Base-by-base conservation (phyloP, 1,140 invertebrate species). In the Samia ricini region DNA sequence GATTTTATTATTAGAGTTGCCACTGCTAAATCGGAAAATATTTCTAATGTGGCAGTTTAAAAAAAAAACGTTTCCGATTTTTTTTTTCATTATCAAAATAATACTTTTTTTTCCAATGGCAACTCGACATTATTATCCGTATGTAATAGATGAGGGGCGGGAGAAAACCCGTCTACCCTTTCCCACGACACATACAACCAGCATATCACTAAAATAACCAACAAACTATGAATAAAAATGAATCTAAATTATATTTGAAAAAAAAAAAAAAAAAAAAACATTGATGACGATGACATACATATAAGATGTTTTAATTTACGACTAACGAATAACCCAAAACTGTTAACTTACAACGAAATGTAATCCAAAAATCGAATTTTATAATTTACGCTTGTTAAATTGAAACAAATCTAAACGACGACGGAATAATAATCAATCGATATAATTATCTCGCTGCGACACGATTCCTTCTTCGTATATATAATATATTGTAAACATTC, bases 301-400 rank as follows among this genome's bases (percentile, higher is more conserved):
- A n/a, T n/a, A 57, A 77, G 60, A 67, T 69, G 52, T 67, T 65
- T 63, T 59, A 63, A 68, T 66, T 71, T 71, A 70, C 74, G 73
- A 24, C 20, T 59, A 21, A 21, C 21, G 21, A 29, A 21, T 26
- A 26, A 22, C 19, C 33, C 12, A 64, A 20, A 48, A 12, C n/a
- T 42, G 33, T 42, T 42, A 51, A 74, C 69, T 77, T 72, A 65
- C 66, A n/a, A 67, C 52, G 66, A 77, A 81, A n/a, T 81, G 81
- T 76, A 79, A 83, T 79, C 78, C 77, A 71, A 79, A 79, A 42
- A 42, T 42, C n/a, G n/a, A n/a, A n/a, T n/a, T n/a, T n/a, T n/a
- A n/a, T 42, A 42, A 42, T 15, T 42, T 42, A 42, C 8, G n/a
- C n/a, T n/a, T n/a, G n/a, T n/a, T n/a, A n/a, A n/a, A n/a, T n/a